A percentile compares a stretch with the other conserved stretches of the same genome.
phyloP scores from a whole-genome alignment of 2,797 vertebrate genomes.

The Schizopygopsis pylzovi region DNA sequence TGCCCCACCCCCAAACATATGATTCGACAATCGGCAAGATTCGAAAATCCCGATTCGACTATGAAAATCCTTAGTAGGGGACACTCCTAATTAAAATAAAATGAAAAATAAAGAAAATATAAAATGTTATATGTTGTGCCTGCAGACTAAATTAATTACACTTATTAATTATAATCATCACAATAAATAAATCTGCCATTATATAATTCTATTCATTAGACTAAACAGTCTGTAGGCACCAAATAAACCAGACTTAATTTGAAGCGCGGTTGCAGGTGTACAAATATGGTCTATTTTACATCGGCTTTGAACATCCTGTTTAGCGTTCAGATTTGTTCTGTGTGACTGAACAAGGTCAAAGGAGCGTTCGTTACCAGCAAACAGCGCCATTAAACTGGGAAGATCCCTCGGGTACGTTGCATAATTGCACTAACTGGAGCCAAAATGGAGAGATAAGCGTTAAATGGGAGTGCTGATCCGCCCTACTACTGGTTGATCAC shows the following conservation, averaged over 20 bases:
- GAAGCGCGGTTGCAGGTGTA: background rate
- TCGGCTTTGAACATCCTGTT: background rate
- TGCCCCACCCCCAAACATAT: too few species aligned
- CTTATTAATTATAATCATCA: background rate
- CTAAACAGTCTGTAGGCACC: background rate
- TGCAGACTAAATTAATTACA: background rate
- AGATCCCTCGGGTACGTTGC: background rate
- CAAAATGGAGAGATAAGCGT: slow-evolving; percentile 15
- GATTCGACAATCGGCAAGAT: too few species aligned
- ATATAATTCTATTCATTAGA: background rate
- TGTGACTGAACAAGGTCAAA: background rate
- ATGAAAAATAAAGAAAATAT: background rate
- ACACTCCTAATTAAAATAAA: too few species aligned
- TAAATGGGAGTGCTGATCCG: background rate
- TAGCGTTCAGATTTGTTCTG: background rate
- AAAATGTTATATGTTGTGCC: too few species aligned
- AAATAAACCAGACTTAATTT: background rate
- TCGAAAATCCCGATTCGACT: too few species aligned
- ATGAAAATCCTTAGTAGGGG: too few species aligned
- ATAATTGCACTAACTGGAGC: slow-evolving; percentile 14
- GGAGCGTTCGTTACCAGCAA: background rate
- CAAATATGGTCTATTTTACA: background rate
- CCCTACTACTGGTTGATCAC: background rate
- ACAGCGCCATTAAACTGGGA: background rate
- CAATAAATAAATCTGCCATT: background rate